These are phyloP conservation scores for Drosophila recens DNA, from an alignment of 2,888 invertebrate genomes.

Conservation along the genomic window DNA sequence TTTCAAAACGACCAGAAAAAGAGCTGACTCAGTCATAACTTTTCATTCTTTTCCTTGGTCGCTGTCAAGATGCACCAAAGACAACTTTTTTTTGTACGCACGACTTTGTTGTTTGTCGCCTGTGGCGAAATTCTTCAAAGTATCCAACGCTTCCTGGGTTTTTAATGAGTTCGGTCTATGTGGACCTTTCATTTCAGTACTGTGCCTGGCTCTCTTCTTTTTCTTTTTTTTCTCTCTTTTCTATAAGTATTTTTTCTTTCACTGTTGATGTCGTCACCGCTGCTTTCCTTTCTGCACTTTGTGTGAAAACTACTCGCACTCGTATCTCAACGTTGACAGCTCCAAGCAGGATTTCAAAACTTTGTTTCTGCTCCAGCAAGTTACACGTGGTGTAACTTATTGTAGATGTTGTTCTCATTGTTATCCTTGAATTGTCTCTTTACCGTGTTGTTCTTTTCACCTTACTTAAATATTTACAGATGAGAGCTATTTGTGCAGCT, in stretches of 20 bases:
- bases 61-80: conserved; percentile 73
- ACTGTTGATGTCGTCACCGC: conserved; percentile 71
- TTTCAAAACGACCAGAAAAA: conserved; percentile 9
- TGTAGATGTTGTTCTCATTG: conserved; percentile 35
- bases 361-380: conserved; percentile 36
- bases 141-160: conserved; percentile 70
- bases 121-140: conserved; percentile 70
- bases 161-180: conserved; percentile 72
- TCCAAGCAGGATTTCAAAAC: conserved; percentile 69
- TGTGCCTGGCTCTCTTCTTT: conserved; percentile 17
- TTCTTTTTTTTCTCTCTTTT: neutral
- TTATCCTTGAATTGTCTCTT: conserved; percentile 31
- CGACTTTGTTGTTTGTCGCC: conserved; percentile 66
- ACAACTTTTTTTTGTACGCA: conserved; percentile 47
- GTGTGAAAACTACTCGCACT: conserved; percentile 62
- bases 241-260: conserved; percentile 34
- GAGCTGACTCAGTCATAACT: conserved; percentile 53
- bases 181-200: conserved; percentile 59
- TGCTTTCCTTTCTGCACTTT: conserved; percentile 34
- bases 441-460: conserved; percentile 15
- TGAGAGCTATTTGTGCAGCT: neutral
- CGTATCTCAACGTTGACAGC: conserved; percentile 54
- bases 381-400: conserved; percentile 53
- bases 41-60: conserved; percentile 60
- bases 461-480: neutral